phyloP scores from a whole-genome alignment of 2,797 vertebrate genomes.

The Oreochromis mossambicus region DNA sequence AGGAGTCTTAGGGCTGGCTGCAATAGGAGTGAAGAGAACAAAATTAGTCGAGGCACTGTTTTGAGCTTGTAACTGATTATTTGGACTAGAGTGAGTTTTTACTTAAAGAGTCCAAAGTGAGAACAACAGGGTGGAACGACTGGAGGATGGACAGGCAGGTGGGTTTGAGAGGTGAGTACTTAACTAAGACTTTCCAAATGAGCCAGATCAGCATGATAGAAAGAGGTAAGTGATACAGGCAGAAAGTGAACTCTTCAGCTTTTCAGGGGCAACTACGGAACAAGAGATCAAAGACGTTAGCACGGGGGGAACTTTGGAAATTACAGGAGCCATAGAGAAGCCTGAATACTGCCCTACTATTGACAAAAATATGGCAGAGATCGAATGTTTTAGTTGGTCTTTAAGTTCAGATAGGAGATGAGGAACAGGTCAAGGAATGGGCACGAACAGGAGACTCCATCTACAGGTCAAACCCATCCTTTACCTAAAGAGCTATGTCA shows the following conservation, averaged over 20 bases:
- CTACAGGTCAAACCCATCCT: neutral
- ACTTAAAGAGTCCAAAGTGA: neutral
- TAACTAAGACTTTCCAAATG: neutral
- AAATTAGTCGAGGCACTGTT: neutral
- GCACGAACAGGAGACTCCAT: neutral
- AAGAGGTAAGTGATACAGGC: neutral
- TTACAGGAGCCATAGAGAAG: neutral
- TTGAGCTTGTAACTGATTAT: neutral
- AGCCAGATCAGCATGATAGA: neutral
- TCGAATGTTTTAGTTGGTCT: neutral
- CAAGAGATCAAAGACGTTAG: neutral
- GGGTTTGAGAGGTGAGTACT: neutral
- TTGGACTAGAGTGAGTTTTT: neutral
- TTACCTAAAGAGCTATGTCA: neutral
- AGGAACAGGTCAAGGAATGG: neutral
- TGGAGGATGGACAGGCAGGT: neutral
- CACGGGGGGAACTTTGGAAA: neutral
- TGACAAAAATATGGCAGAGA: neutral
- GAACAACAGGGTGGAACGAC: neutral
- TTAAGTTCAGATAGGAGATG: neutral
- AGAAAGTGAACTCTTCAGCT: neutral
- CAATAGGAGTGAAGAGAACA: neutral
- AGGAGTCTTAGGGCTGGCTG: neutral
- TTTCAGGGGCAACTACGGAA: neutral
- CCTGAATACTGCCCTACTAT: neutral